Percentiles rank a stretch among this genome's conserved stretches.
Conservation (phyloP, 2,113 vertebrate genomes). For the Oceanites oceanicus region DNA sequence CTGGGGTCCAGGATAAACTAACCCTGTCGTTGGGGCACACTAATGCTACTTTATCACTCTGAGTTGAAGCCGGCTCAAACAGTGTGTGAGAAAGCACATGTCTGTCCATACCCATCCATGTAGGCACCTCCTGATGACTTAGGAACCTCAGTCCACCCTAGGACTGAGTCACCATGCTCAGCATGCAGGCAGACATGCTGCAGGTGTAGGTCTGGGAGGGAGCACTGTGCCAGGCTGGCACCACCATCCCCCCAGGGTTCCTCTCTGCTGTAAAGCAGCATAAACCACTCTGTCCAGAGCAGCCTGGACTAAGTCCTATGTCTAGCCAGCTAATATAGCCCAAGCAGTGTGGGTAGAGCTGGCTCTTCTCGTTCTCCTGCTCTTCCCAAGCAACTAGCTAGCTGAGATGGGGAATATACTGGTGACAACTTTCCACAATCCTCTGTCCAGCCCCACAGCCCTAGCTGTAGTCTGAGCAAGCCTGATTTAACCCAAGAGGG, state of each 20-base stretch:
- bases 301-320: fast-evolving
- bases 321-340: background rate
- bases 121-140: background rate
- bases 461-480: background rate
- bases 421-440: background rate
- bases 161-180: background rate
- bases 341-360: background rate
- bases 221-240: background rate
- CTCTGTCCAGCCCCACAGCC: background rate
- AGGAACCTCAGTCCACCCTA: fast-evolving
- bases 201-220: background rate
- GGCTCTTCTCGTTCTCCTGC: fast-evolving
- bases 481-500: background rate
- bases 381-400: background rate
- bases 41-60: background rate
- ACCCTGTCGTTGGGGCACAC: background rate
- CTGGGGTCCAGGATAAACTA: background rate
- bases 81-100: fast-evolving
- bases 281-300: background rate
- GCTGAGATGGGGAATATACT: background rate
- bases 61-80: background rate
- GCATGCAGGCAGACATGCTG: background rate
- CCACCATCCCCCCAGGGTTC: fast-evolving
- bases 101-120: fast-evolving
- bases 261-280: background rate